A percentile compares a stretch with the other conserved stretches of the same genome.
phyloP scores from a whole-genome alignment of 2,888 invertebrate genomes.

The Aricia artaxerxes region DNA sequence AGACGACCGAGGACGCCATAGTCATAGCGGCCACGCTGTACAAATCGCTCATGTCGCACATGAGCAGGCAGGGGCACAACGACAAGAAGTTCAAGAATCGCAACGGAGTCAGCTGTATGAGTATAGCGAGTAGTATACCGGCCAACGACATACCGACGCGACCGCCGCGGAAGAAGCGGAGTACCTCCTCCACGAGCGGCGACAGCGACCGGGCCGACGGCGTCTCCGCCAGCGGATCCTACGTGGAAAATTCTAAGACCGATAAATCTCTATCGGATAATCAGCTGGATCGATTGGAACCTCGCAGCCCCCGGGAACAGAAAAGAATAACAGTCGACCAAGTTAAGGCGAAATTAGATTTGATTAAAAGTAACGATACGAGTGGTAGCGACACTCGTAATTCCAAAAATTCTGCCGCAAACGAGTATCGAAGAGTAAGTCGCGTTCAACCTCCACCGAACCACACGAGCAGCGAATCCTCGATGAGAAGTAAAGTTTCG shows the following conservation, averaged over 20 bases:
- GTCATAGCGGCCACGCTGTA: slow-evolving; percentile 95
- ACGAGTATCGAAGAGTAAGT: slow-evolving; percentile 51
- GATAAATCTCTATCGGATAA: slow-evolving; percentile 79
- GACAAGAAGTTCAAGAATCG: slow-evolving; percentile 83
- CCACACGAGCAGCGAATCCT: slow-evolving; percentile 63
- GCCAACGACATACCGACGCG: slow-evolving; percentile 81
- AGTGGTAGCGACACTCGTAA: slow-evolving; percentile 77
- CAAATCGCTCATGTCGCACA: slow-evolving; percentile 91
- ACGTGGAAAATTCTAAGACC: slow-evolving; percentile 71
- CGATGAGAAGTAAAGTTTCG: slow-evolving; percentile 74
- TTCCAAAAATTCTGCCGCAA: slow-evolving; percentile 69
- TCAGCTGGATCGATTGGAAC: slow-evolving; percentile 75
- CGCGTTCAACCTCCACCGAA: slow-evolving; percentile 46
- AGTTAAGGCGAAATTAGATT: slow-evolving; percentile 80
- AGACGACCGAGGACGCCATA: slow-evolving; percentile 93
- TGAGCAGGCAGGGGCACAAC: slow-evolving; percentile 81
- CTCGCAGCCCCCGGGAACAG: slow-evolving; percentile 60
- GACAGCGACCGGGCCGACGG: slow-evolving; percentile 82
- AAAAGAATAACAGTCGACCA: slow-evolving; percentile 76
- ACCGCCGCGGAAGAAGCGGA: slow-evolving; percentile 88
- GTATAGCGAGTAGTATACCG: slow-evolving; percentile 84
- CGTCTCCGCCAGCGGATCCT: slow-evolving; percentile 70
- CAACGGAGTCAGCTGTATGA: slow-evolving; percentile 89
- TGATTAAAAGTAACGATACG: slow-evolving; percentile 67
- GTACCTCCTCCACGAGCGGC: slow-evolving; percentile 82